Conservation (phyloP, 64 coral and sea anemone species). For the Porites australiensis region DNA sequence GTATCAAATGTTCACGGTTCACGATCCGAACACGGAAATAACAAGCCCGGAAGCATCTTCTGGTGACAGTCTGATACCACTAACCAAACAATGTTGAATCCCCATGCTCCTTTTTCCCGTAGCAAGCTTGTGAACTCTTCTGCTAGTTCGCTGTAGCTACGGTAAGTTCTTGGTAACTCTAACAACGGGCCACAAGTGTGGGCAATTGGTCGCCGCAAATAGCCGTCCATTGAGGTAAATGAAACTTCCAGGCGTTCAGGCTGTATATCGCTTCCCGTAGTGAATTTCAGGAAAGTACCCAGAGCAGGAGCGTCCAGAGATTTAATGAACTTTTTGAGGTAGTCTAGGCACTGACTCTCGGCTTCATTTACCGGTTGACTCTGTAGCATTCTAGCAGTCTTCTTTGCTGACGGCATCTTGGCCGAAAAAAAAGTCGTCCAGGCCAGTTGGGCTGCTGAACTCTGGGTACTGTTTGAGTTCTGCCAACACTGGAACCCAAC, state of each 20-base stretch:
- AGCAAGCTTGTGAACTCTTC: constrained; percentile 58
- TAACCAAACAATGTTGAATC: constrained; percentile 57
- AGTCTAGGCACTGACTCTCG: constrained; percentile 28
- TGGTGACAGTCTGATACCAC: neutral
- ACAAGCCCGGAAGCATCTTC: constrained; percentile 1
- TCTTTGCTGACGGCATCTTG: constrained; percentile 34
- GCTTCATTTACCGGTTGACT: constrained; percentile 14
- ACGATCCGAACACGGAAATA: neutral
- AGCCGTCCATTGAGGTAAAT: constrained; percentile 61
- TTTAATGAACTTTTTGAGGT: constrained; percentile 36
- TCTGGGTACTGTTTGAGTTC: neutral
- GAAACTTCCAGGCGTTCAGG: constrained; percentile 37
- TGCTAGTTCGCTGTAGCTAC: constrained; percentile 52
- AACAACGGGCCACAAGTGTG: constrained; percentile 59
- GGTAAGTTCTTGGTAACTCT: constrained; percentile 51
- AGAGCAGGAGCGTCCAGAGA: constrained; percentile 39
- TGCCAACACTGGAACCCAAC: constrained; percentile 4
- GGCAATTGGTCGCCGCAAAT: constrained; percentile 29
- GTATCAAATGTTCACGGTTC: neutral
- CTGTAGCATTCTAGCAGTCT: neutral
- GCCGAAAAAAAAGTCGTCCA: constrained; percentile 3
- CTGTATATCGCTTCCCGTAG: constrained; percentile 39
- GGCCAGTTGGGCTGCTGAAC: neutral
- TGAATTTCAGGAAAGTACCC: neutral
- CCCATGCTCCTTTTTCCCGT: constrained; percentile 44